Percentiles rank a stretch among this genome's conserved stretches.
These are phyloP conservation scores for Elgaria multicarinata DNA, from an alignment of 2,113 vertebrate species.

Conservation along the genomic window DNA sequence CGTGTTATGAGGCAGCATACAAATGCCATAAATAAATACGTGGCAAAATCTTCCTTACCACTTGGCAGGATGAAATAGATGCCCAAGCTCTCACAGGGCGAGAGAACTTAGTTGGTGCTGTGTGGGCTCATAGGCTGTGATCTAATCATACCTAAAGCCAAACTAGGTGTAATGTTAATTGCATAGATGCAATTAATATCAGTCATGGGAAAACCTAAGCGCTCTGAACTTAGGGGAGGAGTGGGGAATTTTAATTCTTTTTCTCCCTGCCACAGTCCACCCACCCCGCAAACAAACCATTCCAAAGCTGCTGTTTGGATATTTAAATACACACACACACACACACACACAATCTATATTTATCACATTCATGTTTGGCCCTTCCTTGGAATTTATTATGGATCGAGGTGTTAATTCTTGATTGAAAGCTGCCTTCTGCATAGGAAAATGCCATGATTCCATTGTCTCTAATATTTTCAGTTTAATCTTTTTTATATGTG, in stretches of 20 bases:
- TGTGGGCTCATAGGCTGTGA: neutral
- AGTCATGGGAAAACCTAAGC: neutral
- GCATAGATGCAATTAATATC: neutral
- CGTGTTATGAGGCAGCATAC: too few relatives aligned
- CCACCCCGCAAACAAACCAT: neutral
- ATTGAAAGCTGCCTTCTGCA: neutral
- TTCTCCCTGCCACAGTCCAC: neutral
- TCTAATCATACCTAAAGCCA: neutral
- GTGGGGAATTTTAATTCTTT: too few relatives aligned
- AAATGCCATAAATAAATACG: too few relatives aligned
- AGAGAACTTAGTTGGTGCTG: neutral
- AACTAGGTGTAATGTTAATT: neutral
- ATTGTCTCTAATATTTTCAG: neutral
- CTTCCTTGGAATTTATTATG: neutral
- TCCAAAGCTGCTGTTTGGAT: neutral
- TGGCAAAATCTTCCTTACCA: neutral
- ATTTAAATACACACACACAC: too few relatives aligned
- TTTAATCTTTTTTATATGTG: neutral
- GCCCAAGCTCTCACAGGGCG: neutral
- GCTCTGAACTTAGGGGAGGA: neutral
- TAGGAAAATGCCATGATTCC: neutral
- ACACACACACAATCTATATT: too few relatives aligned
- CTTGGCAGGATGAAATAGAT: neutral
- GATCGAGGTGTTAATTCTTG: neutral
- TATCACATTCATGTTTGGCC: neutral